These are phyloP conservation scores for Ladona fulva DNA, from an alignment of 1,140 invertebrate genomes.

Conservation along the genomic window DNA sequence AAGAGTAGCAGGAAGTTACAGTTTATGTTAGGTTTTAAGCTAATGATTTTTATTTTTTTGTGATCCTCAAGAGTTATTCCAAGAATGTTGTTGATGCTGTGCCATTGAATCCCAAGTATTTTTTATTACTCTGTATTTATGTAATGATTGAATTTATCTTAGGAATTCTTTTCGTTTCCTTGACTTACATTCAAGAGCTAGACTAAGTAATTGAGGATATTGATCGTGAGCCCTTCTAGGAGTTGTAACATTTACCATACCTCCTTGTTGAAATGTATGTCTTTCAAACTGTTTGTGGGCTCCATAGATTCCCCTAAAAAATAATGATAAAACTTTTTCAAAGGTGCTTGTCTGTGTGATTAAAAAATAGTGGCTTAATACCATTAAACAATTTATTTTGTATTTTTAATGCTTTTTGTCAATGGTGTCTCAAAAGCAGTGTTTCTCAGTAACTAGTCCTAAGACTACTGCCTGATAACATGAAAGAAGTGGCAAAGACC, in stretches of 20 bases:
- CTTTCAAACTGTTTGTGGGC: background rate
- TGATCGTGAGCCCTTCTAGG: background rate
- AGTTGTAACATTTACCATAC: background rate
- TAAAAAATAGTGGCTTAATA: background rate
- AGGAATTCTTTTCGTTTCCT: background rate
- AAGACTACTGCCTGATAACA: background rate
- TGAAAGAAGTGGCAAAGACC: background rate
- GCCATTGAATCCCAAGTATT: background rate
- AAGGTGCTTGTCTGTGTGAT: slow-evolving; percentile 4
- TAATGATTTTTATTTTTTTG: background rate
- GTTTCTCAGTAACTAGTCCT: background rate
- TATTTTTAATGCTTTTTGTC: background rate
- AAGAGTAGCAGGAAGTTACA: background rate
- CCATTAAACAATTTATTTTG: background rate
- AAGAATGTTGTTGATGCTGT: background rate
- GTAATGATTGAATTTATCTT: background rate
- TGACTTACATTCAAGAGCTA: background rate
- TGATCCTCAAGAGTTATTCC: background rate
- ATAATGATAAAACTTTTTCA: background rate
- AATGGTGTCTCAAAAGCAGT: background rate
- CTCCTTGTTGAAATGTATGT: background rate
- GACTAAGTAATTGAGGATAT: background rate
- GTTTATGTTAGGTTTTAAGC: background rate
- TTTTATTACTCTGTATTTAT: background rate
- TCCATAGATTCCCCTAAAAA: background rate